Conservation (phyloP, 1,140 invertebrate genomes). For the Heliconius melpomene region DNA sequence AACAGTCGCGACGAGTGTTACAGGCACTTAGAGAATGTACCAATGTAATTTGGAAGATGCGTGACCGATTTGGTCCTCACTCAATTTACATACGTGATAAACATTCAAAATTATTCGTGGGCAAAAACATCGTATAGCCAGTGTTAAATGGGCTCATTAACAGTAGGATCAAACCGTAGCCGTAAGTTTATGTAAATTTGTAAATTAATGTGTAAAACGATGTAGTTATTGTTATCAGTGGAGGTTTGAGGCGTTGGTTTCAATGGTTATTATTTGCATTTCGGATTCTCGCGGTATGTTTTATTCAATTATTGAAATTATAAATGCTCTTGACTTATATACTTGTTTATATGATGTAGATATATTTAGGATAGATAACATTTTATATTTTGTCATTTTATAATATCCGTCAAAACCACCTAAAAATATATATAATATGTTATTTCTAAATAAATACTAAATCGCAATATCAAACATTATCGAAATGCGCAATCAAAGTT, state of each 20-base stretch:
- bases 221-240: conserved; percentile 53
- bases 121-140: conserved; percentile 53
- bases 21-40: conserved; percentile 58
- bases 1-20: conserved; percentile 46
- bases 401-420: neutral
- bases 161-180: conserved; percentile 57
- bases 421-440: neutral
- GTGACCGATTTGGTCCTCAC: conserved; percentile 48
- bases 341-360: neutral
- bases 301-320: neutral
- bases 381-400: too few relatives aligned
- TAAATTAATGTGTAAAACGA: conserved; percentile 54
- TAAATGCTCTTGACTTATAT: neutral
- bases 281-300: neutral
- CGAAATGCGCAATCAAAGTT: conserved; percentile 19
- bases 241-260: conserved; percentile 50
- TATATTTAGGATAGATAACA: neutral
- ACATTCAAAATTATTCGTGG: conserved; percentile 59
- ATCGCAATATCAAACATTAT: neutral
- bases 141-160: conserved; percentile 65
- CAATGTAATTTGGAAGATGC: conserved; percentile 61
- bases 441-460: neutral
- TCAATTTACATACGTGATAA: conserved; percentile 64
- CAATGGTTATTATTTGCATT: conserved; percentile 45
- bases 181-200: conserved; percentile 65